Evolutionary conservation across 2,888 invertebrate species (phyloP).

Genomic region (Lasiommata megera): DNA sequence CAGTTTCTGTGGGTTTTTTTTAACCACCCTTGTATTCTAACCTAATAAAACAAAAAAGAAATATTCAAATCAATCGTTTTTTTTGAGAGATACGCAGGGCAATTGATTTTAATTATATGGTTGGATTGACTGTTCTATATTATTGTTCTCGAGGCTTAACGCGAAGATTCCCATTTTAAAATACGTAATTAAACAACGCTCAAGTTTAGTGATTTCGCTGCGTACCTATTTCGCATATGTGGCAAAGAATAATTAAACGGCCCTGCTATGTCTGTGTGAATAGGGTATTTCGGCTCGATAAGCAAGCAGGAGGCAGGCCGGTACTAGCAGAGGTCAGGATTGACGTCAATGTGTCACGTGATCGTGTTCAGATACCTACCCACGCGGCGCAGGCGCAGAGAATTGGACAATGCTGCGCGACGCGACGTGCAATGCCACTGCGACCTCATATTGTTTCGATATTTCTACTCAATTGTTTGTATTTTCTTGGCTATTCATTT

Average conservation of each 20-base stretch:
- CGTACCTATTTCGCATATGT: background rate
- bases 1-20: no score
- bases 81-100: no score
- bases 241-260: slow-evolving; percentile 18
- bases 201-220: no score
- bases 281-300: slow-evolving; percentile 71
- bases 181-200: no score
- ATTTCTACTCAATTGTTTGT: background rate
- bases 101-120: no score
- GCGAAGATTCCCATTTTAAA: no score
- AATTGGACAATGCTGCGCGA: slow-evolving; percentile 17
- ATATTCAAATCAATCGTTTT: no score
- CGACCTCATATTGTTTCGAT: background rate
- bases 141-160: no score
- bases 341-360: slow-evolving; percentile 88
- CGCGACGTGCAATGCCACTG: background rate
- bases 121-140: no score
- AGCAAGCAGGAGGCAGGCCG: slow-evolving; percentile 67
- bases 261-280: slow-evolving; percentile 35
- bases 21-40: no score
- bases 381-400: slow-evolving; percentile 16
- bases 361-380: slow-evolving; percentile 52
- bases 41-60: no score
- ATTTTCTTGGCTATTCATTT: no score
- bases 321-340: slow-evolving; percentile 84